phyloP scores from a whole-genome alignment of 2,888 invertebrate genomes.

The Heliconius hortense region DNA sequence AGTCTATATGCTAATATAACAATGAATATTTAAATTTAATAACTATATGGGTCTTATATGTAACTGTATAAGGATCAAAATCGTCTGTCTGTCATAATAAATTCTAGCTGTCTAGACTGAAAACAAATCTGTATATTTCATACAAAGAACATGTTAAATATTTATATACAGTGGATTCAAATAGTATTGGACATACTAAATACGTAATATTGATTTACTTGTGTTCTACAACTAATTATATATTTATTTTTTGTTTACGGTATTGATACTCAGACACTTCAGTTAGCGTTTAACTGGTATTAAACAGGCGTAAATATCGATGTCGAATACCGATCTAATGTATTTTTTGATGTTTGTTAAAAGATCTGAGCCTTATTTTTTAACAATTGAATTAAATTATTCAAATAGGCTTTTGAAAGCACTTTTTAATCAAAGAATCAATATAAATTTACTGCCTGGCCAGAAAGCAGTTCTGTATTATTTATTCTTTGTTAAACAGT shows the following conservation, averaged over 20 bases:
- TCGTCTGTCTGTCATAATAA: background rate
- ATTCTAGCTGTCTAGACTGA: conserved; percentile 12
- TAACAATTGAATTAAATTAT: no score
- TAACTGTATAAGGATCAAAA: background rate
- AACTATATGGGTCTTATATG: background rate
- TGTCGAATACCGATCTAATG: background rate
- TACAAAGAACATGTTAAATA: conserved; percentile 16
- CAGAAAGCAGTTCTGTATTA: no score
- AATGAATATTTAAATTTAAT: no score
- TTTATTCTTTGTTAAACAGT: no score
- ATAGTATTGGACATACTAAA: background rate
- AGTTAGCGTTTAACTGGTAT: background rate
- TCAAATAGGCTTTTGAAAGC: no score
- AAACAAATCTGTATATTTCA: conserved; percentile 19
- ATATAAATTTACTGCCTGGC: no score
- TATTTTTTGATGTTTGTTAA: background rate
- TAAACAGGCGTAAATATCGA: background rate
- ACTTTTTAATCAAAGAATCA: no score
- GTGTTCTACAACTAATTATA: background rate
- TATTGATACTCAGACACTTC: background rate
- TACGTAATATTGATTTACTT: background rate
- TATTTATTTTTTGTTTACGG: background rate
- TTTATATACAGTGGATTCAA: conserved; percentile 3
- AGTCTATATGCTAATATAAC: no score
- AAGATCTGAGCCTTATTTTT: no score